phyloP scores from a whole-genome alignment of 2,797 vertebrate species.

The Chiroxiphia lanceolata region DNA sequence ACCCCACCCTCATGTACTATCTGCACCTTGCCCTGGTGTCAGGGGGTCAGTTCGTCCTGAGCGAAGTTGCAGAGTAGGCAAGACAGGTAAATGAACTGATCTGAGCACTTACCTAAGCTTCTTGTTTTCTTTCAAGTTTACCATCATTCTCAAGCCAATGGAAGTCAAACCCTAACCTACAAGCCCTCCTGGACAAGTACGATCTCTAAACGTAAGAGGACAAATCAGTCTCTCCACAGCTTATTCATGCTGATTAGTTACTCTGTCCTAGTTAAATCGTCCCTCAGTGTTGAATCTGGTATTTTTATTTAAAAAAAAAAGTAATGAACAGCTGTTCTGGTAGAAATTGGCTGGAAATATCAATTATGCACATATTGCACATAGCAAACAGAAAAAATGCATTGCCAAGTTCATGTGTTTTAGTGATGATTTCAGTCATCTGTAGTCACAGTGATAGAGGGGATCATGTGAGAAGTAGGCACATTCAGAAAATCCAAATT shows the following conservation, averaged over 20 bases:
- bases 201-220: background rate
- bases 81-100: background rate
- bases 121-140: background rate
- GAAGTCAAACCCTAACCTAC: background rate
- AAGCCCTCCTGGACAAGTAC: background rate
- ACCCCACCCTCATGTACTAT: rapidly evolving
- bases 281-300: background rate
- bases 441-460: slow-evolving; percentile 22
- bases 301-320: background rate
- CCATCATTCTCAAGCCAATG: background rate
- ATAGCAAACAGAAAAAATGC: slow-evolving; percentile 11
- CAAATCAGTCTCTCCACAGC: background rate
- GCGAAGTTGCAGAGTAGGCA: background rate
- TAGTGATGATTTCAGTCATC: slow-evolving; percentile 33
- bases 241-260: background rate
- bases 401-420: background rate
- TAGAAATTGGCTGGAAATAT: slow-evolving; percentile 19
- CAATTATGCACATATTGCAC: slow-evolving; percentile 24
- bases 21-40: background rate
- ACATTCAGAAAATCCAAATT: slow-evolving; percentile 22
- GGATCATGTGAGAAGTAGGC: background rate
- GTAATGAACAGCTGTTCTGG: background rate
- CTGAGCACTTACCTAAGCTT: background rate
- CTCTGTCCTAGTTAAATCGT: background rate
- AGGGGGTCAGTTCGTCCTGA: background rate